Conservation (phyloP, 2,797 vertebrate genomes). For the Synaphobranchus kaupii region DNA sequence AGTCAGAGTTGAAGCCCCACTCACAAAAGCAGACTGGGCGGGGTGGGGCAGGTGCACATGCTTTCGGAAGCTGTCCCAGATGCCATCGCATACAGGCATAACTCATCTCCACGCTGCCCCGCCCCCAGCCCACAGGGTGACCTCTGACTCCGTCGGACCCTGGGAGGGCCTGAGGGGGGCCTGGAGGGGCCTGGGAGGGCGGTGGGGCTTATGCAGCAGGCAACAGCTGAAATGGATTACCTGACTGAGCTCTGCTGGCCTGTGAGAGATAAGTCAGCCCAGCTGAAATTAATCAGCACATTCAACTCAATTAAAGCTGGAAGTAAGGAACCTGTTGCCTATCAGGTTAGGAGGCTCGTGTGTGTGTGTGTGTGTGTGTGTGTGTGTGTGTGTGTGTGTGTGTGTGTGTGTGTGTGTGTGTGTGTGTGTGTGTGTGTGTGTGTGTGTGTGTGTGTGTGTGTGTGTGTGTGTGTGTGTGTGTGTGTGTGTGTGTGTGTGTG, state of each 20-base stretch:
- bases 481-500: slow-evolving; percentile 12
- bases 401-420: background rate
- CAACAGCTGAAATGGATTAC: background rate
- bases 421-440: background rate
- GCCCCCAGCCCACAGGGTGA: too few species aligned
- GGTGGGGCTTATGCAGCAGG: background rate
- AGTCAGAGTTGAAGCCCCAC: background rate
- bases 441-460: background rate
- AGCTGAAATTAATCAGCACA: background rate
- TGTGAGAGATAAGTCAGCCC: background rate
- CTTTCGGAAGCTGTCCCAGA: background rate
- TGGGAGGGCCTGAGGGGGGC: background rate
- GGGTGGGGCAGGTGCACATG: background rate
- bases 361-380: background rate
- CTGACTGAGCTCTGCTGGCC: background rate
- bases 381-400: background rate
- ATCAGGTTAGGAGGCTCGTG: too few species aligned
- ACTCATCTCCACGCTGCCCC: too few species aligned
- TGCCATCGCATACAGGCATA: background rate
- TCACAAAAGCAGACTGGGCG: background rate
- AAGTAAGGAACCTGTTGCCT: background rate
- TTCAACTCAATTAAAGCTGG: background rate
- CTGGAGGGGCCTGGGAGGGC: background rate
- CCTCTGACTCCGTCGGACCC: background rate
- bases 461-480: slow-evolving; percentile 18